Percentiles rank a stretch among this genome's conserved stretches.
Conservation (phyloP, 2,888 invertebrate genomes). For the Saturnia pavonia region DNA sequence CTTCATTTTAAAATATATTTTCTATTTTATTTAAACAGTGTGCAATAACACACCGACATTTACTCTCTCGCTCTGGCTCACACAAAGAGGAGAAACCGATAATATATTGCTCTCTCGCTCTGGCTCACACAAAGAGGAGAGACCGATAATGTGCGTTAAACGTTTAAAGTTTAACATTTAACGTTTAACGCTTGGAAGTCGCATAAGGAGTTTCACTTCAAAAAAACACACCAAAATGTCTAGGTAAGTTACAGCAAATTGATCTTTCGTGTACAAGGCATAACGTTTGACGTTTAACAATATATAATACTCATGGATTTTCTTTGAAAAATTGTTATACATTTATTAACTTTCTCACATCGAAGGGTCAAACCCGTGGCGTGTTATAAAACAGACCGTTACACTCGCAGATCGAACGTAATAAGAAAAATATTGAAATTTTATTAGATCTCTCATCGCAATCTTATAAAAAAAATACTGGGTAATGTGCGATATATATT, state of each 20-base stretch:
- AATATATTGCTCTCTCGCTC: no score
- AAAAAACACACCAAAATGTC: no score
- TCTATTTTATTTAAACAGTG: no score
- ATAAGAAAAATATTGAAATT: slow-evolving; percentile 35
- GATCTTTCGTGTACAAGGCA: not conserved
- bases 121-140: no score
- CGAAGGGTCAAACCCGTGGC: slow-evolving; percentile 23
- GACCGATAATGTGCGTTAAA: no score
- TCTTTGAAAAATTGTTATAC: not conserved
- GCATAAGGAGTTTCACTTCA: no score
- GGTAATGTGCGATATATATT: not conserved
- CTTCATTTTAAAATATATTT: no score
- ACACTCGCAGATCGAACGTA: slow-evolving; percentile 23
- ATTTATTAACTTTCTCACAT: slow-evolving; percentile 11
- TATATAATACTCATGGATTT: not conserved
- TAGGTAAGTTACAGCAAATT: not conserved
- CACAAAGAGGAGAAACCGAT: no score
- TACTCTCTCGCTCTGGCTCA: no score
- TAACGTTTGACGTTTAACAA: not conserved
- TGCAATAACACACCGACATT: no score
- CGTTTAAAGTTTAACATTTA: no score
- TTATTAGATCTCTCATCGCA: slow-evolving; percentile 23
- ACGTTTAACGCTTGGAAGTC: no score
- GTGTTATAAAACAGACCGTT: slow-evolving; percentile 26
- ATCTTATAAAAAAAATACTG: slow-evolving; percentile 6